Evolutionary conservation across 1,140 invertebrate genomes (phyloP).

Genomic region (Drosophila ercepeae): DNA sequence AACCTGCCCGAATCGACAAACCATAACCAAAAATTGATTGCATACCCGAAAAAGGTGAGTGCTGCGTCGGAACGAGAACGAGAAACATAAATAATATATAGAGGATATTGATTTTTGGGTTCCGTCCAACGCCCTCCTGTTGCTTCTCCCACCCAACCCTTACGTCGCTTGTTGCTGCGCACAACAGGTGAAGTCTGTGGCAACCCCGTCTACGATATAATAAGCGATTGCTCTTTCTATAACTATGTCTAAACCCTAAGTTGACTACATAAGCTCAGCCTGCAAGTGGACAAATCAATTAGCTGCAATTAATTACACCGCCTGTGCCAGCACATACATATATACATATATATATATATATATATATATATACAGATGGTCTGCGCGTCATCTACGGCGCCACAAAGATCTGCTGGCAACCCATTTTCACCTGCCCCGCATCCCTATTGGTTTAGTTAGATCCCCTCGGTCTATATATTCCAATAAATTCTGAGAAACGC

Average conservation of each 20-base stretch:
- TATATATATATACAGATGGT: not conserved
- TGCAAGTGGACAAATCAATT: slow-evolving; percentile 19
- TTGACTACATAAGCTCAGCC: slow-evolving; percentile 1
- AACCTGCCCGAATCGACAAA: not conserved
- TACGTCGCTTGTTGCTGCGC: slow-evolving; percentile 49
- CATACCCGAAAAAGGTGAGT: slow-evolving; percentile 18
- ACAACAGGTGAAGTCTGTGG: slow-evolving; percentile 78
- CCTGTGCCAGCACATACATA: not conserved
- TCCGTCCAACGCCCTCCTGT: slow-evolving; percentile 15
- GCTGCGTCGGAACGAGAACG: not conserved
- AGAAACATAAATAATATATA: slow-evolving; percentile 31
- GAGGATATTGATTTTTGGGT: slow-evolving; percentile 25
- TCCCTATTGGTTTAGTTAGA: not conserved
- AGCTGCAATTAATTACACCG: slow-evolving; percentile 22
- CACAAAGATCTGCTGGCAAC: not conserved
- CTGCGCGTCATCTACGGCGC: not conserved
- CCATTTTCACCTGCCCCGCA: not conserved
- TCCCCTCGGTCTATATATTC: not conserved
- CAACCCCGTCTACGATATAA: too few relatives aligned
- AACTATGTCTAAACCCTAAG: too few relatives aligned
- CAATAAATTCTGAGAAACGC: slow-evolving; percentile 6
- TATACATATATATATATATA: not conserved
- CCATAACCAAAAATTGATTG: slow-evolving; percentile 32
- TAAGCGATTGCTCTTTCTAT: not conserved
- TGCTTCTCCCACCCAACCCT: slow-evolving; percentile 1